Percentiles rank a stretch among this genome's conserved stretches.
Evolutionary conservation across 2,888 invertebrate genomes (phyloP).

Genomic region (Vesta saturnalis): DNA sequence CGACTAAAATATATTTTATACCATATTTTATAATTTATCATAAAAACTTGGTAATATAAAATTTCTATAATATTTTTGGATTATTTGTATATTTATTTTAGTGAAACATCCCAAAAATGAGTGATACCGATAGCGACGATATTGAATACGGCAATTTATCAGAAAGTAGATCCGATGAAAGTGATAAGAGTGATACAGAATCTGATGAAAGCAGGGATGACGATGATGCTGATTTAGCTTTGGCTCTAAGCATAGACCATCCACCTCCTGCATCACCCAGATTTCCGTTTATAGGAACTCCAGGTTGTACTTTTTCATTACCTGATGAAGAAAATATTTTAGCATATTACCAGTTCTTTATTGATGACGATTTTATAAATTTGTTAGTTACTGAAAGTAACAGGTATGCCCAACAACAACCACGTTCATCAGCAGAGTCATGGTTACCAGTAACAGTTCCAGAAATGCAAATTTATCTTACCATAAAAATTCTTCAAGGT

Average conservation of each 20-base stretch:
- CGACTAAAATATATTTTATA: background rate
- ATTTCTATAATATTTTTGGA: background rate
- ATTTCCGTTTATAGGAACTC: too few species aligned
- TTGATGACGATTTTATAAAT: too few species aligned
- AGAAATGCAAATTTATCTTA: background rate
- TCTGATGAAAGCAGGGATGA: background rate
- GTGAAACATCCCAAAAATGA: background rate
- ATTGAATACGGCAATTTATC: background rate
- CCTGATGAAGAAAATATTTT: too few species aligned
- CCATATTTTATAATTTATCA: background rate
- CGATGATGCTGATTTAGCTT: background rate
- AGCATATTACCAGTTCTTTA: too few species aligned
- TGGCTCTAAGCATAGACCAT: background rate
- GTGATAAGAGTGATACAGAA: background rate
- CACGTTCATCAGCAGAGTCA: background rate
- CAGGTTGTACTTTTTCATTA: too few species aligned
- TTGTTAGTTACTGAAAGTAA: too few species aligned
- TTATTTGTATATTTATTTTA: background rate
- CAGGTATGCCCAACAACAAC: too few species aligned
- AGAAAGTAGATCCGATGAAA: background rate
- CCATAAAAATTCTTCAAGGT: conserved; percentile 10
- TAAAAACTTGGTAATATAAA: background rate
- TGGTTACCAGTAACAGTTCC: background rate
- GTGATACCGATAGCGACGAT: too few species aligned
- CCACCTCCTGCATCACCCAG: background rate